Conservation (phyloP, 64 coral and sea anemone genomes). For the Astreopora myriophthalma region DNA sequence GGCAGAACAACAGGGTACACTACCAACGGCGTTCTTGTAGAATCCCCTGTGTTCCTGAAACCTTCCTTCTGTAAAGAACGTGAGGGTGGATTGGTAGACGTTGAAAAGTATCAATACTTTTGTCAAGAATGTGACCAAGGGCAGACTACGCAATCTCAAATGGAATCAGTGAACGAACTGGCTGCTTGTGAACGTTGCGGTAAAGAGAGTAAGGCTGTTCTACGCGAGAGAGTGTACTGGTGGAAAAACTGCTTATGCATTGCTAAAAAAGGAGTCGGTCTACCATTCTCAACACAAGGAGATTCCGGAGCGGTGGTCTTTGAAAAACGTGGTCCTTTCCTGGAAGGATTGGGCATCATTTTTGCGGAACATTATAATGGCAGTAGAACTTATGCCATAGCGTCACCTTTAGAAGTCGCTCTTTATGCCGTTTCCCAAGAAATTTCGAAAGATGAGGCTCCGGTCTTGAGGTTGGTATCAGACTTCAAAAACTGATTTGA, state of each 20-base stretch:
- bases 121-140: background rate
- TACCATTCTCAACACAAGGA: background rate
- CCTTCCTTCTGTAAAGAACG: background rate
- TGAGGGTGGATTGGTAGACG: background rate
- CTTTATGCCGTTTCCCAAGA: background rate
- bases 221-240: background rate
- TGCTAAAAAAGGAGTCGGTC: background rate
- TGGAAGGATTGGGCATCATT: background rate
- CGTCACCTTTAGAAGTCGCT: background rate
- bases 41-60: background rate
- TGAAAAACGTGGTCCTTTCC: background rate
- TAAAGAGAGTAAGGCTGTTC: background rate
- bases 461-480: background rate
- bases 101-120: background rate
- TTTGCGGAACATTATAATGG: background rate
- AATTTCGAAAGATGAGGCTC: background rate
- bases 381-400: background rate
- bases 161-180: background rate
- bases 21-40: background rate
- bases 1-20: constrained; percentile 2
- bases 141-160: background rate
- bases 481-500: no score
- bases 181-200: background rate
- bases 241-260: background rate
- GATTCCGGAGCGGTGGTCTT: constrained; percentile 2